A percentile compares a stretch with the other conserved stretches of the same genome.
phyloP scores from a whole-genome alignment of 2,797 vertebrate species.

The Gymnothorax javanicus region DNA sequence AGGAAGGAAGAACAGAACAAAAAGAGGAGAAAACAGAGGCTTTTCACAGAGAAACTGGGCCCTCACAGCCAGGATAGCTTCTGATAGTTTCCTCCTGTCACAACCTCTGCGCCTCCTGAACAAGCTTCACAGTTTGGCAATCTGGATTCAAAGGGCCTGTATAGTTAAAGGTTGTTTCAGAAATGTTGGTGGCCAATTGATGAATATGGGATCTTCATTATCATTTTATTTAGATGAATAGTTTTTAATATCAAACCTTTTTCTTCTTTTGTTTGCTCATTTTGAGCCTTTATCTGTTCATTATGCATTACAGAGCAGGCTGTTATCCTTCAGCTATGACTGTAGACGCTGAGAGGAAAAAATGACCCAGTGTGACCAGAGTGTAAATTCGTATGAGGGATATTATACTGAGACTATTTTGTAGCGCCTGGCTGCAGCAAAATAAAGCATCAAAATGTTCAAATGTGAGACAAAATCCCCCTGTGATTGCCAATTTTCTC shows the following conservation, averaged over 20 bases:
- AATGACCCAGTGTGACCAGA: not conserved
- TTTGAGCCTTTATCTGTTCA: too few species aligned
- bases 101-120: too few species aligned
- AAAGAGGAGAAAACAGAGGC: not conserved
- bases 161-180: not conserved
- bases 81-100: not conserved
- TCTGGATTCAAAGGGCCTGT: too few species aligned
- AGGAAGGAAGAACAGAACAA: not conserved
- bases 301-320: too few species aligned
- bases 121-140: too few species aligned
- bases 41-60: not conserved
- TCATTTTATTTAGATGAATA: too few species aligned
- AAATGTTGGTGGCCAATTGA: too few species aligned
- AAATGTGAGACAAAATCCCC: not conserved
- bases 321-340: not conserved
- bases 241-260: too few species aligned
- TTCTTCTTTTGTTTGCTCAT: too few species aligned
- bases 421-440: not conserved
- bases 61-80: not conserved
- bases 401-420: not conserved
- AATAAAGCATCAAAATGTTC: not conserved
- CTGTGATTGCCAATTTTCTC: not conserved
- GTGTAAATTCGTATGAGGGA: not conserved
- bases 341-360: too few species aligned
- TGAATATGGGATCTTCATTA: too few species aligned